phyloP scores from a whole-genome alignment of 2,797 vertebrate species.

The Crax fasciolata region DNA sequence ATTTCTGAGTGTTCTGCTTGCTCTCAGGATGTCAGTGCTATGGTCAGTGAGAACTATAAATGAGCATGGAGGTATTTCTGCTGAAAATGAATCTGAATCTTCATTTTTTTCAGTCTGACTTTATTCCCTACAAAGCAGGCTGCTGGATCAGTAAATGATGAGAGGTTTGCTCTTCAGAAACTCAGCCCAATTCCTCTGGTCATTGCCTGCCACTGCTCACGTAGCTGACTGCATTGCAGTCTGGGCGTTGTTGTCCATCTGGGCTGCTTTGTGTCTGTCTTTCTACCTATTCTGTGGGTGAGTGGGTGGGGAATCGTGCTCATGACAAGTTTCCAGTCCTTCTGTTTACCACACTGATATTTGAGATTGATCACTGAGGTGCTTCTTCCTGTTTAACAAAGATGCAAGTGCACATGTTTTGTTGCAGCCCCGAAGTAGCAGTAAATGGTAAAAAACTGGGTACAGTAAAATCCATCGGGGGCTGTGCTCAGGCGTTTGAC shows the following conservation, averaged over 20 bases:
- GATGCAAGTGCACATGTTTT: neutral
- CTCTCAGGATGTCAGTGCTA: neutral
- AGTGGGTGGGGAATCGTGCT: neutral
- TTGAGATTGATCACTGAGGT: neutral
- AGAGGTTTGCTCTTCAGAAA: neutral
- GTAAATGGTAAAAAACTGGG: neutral
- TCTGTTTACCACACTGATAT: neutral
- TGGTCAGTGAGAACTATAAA: neutral
- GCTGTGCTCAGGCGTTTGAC: neutral
- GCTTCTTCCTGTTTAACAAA: neutral
- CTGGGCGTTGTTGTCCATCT: neutral
- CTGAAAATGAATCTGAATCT: neutral
- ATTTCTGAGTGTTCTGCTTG: neutral
- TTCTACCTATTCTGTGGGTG: neutral
- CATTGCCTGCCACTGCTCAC: neutral
- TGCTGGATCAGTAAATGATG: neutral
- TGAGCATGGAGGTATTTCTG: accelerated
- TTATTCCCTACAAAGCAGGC: neutral
- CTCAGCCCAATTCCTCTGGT: neutral
- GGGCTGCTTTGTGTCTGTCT: neutral
- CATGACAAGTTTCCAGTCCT: neutral
- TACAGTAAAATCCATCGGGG: neutral
- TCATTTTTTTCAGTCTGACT: neutral
- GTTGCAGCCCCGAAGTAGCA: neutral
- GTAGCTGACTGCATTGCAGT: neutral